Percentiles rank a stretch among this genome's conserved stretches.
Evolutionary conservation across 2,797 vertebrate genomes (phyloP).

Genomic region (Labroides dimidiatus): DNA sequence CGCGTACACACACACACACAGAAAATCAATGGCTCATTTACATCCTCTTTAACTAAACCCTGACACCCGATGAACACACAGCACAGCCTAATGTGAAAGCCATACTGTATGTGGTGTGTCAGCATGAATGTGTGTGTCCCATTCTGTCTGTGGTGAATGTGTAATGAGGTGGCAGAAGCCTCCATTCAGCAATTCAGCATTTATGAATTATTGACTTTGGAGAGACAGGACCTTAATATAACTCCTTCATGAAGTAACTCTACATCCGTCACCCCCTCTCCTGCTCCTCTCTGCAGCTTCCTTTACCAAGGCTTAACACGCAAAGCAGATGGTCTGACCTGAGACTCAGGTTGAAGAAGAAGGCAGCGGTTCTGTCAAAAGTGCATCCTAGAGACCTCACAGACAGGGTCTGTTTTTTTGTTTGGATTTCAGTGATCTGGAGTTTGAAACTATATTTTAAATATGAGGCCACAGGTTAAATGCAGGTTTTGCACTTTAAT

Average conservation of each 20-base stretch:
- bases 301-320: conserved; percentile 49
- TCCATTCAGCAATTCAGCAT: conserved; percentile 77
- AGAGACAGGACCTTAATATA: conserved; percentile 80
- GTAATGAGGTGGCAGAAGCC: conserved; percentile 79
- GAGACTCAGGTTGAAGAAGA: conserved; percentile 19
- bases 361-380: conserved; percentile 7
- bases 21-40: conserved; percentile 69
- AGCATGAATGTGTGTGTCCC: conserved; percentile 69
- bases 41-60: conserved; percentile 48
- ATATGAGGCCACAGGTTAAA: too few relatives aligned
- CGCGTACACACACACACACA: conserved; percentile 19
- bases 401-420: too few relatives aligned
- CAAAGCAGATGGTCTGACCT: conserved; percentile 49
- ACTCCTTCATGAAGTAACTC: conserved; percentile 72
- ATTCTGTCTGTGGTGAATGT: conserved; percentile 74
- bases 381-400: too few relatives aligned
- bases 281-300: conserved; percentile 22
- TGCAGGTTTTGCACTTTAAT: too few relatives aligned
- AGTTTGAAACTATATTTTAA: neutral
- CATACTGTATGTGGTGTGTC: conserved; percentile 65
- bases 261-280: conserved; percentile 34
- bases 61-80: conserved; percentile 42
- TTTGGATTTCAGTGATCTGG: neutral
- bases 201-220: conserved; percentile 83
- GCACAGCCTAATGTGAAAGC: conserved; percentile 60